Percentiles rank a stretch among this genome's conserved stretches.
phyloP scores from a whole-genome alignment of 2,888 invertebrate species.

The Thyatira batis region DNA sequence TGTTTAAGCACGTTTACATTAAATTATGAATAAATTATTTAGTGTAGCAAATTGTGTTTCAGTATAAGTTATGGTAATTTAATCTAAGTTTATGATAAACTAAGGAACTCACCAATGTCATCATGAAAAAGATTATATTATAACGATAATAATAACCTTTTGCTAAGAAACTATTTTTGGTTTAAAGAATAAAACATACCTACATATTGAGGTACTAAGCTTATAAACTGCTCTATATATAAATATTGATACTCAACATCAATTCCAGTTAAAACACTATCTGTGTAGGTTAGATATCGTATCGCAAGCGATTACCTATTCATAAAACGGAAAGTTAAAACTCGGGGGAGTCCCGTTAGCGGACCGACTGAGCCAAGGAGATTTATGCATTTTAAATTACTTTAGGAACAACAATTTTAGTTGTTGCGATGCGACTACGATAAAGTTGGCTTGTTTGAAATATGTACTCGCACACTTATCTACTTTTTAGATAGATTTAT shows the following conservation, averaged over 20 bases:
- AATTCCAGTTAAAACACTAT: conserved; percentile 24
- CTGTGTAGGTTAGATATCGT: conserved; percentile 27
- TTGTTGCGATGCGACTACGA: conserved; percentile 26
- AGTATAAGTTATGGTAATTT: no score
- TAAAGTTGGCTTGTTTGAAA: not conserved
- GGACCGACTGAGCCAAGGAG: conserved; percentile 63
- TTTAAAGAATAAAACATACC: no score
- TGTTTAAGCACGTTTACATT: no score
- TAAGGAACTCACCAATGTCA: no score
- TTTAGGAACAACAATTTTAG: conserved; percentile 39
- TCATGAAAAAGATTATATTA: not conserved
- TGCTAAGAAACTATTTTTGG: not conserved
- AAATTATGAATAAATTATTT: no score
- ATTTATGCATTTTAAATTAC: conserved; percentile 80
- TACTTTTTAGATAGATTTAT: no score
- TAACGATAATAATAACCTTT: not conserved
- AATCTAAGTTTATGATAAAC: no score
- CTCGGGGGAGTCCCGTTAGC: conserved; percentile 68
- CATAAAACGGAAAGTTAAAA: conserved; percentile 74
- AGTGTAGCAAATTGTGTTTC: no score
- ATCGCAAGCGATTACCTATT: conserved; percentile 68
- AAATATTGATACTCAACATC: conserved; percentile 21
- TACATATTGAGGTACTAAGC: no score
- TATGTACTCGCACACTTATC: no score
- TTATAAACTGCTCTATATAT: conserved; percentile 27